phyloP scores from a whole-genome alignment of 23 tunicate species.

The Ciona savignyi region DNA sequence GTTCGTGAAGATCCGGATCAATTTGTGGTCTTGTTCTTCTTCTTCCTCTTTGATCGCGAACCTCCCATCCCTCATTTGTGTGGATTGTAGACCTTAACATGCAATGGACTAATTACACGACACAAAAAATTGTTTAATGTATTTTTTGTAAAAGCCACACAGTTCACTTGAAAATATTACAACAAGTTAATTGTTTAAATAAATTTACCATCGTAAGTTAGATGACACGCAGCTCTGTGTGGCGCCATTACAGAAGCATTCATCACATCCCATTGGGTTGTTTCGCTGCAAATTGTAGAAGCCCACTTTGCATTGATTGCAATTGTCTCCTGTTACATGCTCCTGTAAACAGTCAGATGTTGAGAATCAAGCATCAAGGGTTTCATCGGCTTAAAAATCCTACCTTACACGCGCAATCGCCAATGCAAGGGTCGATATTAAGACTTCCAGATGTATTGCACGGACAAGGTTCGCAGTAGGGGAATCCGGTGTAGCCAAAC shows the following conservation, averaged over 20 bases:
- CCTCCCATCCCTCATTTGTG: slow-evolving; percentile 68
- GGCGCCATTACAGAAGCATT: slow-evolving; percentile 57
- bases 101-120: too few relatives aligned
- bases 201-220: slow-evolving; percentile 32
- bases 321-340: slow-evolving; percentile 52
- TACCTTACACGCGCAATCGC: slow-evolving; percentile 79
- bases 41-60: slow-evolving; percentile 32
- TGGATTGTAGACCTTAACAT: slow-evolving; percentile 41
- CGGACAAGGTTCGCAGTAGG: slow-evolving; percentile 76
- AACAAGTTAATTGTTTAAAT: background rate
- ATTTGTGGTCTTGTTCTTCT: slow-evolving; percentile 25
- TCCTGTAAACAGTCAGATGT: slow-evolving; percentile 17
- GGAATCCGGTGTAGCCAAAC: slow-evolving; percentile 69
- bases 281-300: slow-evolving; percentile 42
- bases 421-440: slow-evolving; percentile 61
- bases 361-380: background rate
- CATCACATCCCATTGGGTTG: slow-evolving; percentile 53
- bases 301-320: slow-evolving; percentile 63
- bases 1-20: slow-evolving; percentile 37
- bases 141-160: too few relatives aligned
- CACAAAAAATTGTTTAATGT: too few relatives aligned
- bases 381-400: background rate
- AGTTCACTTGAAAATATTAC: too few relatives aligned
- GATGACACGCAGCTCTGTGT: slow-evolving; percentile 54
- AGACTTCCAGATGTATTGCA: slow-evolving; percentile 70